These are phyloP conservation scores for Zaprionus lachaisei DNA, from an alignment of 1,140 invertebrate genomes.

Conservation along the genomic window DNA sequence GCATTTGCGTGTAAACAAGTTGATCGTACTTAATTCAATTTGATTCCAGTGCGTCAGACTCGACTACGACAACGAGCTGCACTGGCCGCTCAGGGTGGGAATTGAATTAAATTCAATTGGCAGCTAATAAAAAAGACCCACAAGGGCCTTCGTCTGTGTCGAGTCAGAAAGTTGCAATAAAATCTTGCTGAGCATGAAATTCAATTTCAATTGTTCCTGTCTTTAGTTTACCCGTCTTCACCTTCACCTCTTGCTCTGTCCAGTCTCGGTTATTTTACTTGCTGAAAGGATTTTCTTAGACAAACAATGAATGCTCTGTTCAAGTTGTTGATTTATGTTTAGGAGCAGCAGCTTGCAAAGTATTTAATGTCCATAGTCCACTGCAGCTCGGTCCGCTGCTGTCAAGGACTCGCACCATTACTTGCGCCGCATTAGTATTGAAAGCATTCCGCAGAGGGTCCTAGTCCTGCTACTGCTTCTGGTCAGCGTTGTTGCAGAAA, in stretches of 20 bases:
- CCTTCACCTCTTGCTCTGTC: conserved; percentile 3
- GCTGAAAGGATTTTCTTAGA: conserved; percentile 69
- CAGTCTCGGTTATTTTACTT: conserved; percentile 8
- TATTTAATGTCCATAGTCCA: conserved; percentile 9
- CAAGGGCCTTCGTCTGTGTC: neutral
- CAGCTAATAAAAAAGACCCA: conserved; percentile 57
- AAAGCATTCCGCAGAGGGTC: conserved; percentile 7
- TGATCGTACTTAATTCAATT: conserved; percentile 82
- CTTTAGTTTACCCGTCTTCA: neutral
- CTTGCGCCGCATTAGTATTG: conserved; percentile 28
- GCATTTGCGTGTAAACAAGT: conserved; percentile 80
- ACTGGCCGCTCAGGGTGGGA: conserved; percentile 11
- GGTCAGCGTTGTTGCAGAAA: conserved; percentile 73
- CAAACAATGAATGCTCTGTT: conserved; percentile 58
- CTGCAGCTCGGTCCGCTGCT: neutral
- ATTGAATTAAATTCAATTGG: conserved; percentile 68
- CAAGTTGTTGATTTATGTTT: conserved; percentile 77
- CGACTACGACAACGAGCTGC: neutral
- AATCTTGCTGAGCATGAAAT: conserved; percentile 77
- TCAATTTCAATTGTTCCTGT: conserved; percentile 68
- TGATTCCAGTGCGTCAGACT: conserved; percentile 53
- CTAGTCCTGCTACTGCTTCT: neutral
- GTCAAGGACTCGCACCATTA: conserved; percentile 32
- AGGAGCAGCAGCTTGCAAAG: conserved; percentile 47
- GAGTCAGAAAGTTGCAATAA: conserved; percentile 71